A percentile compares a stretch with the other conserved stretches of the same genome.
Evolutionary conservation across 1,140 invertebrate species (phyloP).

Genomic region (Drosophila navojoa): DNA sequence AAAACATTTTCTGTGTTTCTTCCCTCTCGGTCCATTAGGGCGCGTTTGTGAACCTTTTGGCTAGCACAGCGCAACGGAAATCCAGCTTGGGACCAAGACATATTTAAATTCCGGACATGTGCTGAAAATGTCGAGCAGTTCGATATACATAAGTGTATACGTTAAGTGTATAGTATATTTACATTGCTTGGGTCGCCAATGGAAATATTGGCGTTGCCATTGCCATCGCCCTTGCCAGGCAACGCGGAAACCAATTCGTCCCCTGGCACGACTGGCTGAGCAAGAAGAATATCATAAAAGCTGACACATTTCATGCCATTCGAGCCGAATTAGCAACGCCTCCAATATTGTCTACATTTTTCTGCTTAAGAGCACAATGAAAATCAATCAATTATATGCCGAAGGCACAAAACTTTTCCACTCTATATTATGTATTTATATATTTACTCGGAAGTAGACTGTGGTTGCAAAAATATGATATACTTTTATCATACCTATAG

Average conservation of each 20-base stretch:
- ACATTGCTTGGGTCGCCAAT: conserved; percentile 14
- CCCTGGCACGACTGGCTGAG: conserved; percentile 6
- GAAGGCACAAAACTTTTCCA: conserved; percentile 4
- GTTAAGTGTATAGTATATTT: conserved; percentile 7
- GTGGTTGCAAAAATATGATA: no score
- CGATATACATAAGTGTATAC: conserved; percentile 9
- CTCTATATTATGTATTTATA: not conserved
- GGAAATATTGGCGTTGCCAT: conserved; percentile 11
- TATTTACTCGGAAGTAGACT: no score
- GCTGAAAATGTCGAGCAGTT: not conserved
- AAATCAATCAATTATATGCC: conserved; percentile 33
- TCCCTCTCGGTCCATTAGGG: conserved; percentile 1
- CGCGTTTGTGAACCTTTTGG: not conserved
- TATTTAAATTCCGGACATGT: conserved; percentile 18
- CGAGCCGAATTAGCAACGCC: conserved; percentile 17
- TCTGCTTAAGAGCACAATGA: conserved; percentile 17
- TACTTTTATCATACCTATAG: no score
- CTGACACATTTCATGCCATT: conserved; percentile 27
- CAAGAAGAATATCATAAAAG: conserved; percentile 28
- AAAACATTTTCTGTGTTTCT: conserved; percentile 1
- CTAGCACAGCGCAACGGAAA: not conserved
- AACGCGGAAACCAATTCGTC: conserved; percentile 3
- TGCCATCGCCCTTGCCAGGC: conserved; percentile 3
- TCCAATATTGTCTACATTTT: conserved; percentile 26
- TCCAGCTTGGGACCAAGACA: not conserved